These are phyloP conservation scores for Budorcas taxicolor DNA, from an alignment of 2,113 vertebrate genomes.

Conservation along the genomic window DNA sequence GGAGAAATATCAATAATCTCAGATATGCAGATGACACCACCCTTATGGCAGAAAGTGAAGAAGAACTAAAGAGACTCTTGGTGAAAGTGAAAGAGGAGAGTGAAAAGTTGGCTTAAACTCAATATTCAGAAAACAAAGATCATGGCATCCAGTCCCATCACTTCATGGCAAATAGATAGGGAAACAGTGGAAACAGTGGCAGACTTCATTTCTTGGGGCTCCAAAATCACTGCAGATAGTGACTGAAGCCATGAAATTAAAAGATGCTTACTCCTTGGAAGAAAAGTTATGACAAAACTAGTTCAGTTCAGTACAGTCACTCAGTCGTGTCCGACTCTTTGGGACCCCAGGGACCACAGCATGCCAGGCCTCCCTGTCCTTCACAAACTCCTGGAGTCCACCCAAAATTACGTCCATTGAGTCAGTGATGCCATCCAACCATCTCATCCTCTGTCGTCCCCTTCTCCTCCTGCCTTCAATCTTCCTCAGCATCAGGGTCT, in stretches of 20 bases:
- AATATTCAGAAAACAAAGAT: not conserved
- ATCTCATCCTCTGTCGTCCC: not conserved
- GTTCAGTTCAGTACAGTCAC: not conserved
- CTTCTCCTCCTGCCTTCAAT: not conserved
- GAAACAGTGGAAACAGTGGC: not conserved
- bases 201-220: not conserved
- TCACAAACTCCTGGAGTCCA: not conserved
- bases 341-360: not conserved
- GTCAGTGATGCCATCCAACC: not conserved
- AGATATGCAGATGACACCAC: not conserved
- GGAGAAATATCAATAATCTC: not conserved
- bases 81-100: not conserved
- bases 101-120: not conserved
- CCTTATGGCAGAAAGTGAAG: not conserved
- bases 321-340: not conserved
- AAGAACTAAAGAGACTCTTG: too few species aligned
- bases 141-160: not conserved
- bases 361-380: not conserved
- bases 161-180: not conserved
- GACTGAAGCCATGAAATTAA: not conserved
- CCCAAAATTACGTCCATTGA: not conserved
- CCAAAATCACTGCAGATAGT: not conserved
- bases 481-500: not conserved
- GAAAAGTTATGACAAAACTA: not conserved
- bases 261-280: not conserved